Base-by-base conservation (phyloP, 2,888 invertebrate genomes). In the Leptinotarsa tumamoca region DNA sequence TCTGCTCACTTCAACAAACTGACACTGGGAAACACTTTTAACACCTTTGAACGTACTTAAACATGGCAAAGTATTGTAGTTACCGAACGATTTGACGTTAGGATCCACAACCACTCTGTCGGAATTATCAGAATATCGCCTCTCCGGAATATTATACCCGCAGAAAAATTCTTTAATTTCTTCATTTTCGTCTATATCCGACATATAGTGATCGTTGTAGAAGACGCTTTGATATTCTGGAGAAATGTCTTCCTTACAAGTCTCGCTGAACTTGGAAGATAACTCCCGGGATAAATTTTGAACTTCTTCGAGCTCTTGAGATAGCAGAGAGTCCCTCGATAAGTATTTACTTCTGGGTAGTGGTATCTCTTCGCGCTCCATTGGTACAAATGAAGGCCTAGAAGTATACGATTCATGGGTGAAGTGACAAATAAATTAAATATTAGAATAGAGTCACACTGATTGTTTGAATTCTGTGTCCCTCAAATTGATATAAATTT, bases 171-270 rank as follows among this genome's bases (percentile, higher is more conserved):
- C 83, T 75, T 86, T 88, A 50, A 87, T 87, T 74, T 88, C 88
- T 79, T 88, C 88, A 75, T 88, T 88, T 80, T 88, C 88, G 76
- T 88, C 88, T 67, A 88, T 88, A 75, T 88, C 88, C 13, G 88
- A 88, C 79, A 88, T 88, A 81, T 88, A 88, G 75, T 88, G 87
- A 63, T 88, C 88, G 76, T 88, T 88, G 76, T 84, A 86, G 77
- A 84, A 87, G 0, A 86, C 81, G 67, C 78, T 85, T 68, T 84
- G 84, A 68, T 85, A 84, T 68, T 85, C 85, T 0, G 85, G 85
- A 3, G 83, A 83, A 5, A 75, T 68, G 68, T 83, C 82, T 15
- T 68, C 68, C 51, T 50, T 27, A n/a, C 33, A 43, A 50, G 50
- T 52, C 43, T 75, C 73, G 4, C 70, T 73, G 67, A 73, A 76